Base-by-base conservation (phyloP, 2,113 vertebrate genomes). In the Phyllostomus hastatus region DNA sequence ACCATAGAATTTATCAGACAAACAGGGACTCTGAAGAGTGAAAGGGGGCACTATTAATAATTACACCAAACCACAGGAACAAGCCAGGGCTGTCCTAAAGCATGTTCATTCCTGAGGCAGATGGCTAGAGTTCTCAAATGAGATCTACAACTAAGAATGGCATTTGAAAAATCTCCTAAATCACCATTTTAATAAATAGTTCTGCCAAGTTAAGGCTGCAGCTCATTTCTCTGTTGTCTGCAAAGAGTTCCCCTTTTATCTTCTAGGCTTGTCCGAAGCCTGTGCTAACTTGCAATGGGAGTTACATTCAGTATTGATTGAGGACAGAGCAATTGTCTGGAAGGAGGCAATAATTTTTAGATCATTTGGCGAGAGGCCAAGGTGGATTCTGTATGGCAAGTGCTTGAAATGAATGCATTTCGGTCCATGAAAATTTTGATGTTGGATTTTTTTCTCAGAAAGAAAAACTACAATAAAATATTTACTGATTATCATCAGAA, bases 91-190 rank as follows among this genome's bases (percentile, higher is more conserved):
- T 66, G 26, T 95, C 69, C 41, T 86, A 66, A 81, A 90, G 67
- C 67, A 67, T 46, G 66, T 80, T 70, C 11, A 69, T 80, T 94
- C 88, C 81, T 66, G 26, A 84, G 61, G 85, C 35, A 50, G 46
- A 70, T 57, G 19, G 24, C 64, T 88, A 46, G 35, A 14, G 3
- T 75, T 97, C 75, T 96, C 91, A 52, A 75, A 61, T 90, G 22
- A 91, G 64, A 92, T 84, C 50, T 69, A 61, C 57, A 78, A 46
- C 35, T 54, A 35, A 50, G 70, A 73, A 28, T 50, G 46, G 14
- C 54, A 79, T 88, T 75, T 87, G 88, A 87, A 96, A 96, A 78
- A 69, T 93, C 75, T 92, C 83, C 38, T 92, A 97, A 86, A 94
- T 91, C 72, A 79, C 24, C 54, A 2, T 73, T 95, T 95, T 41